A percentile compares a stretch with the other conserved stretches of the same genome.
Conservation (phyloP, 2,113 vertebrate genomes). For the Nycticryphes semicollaris region DNA sequence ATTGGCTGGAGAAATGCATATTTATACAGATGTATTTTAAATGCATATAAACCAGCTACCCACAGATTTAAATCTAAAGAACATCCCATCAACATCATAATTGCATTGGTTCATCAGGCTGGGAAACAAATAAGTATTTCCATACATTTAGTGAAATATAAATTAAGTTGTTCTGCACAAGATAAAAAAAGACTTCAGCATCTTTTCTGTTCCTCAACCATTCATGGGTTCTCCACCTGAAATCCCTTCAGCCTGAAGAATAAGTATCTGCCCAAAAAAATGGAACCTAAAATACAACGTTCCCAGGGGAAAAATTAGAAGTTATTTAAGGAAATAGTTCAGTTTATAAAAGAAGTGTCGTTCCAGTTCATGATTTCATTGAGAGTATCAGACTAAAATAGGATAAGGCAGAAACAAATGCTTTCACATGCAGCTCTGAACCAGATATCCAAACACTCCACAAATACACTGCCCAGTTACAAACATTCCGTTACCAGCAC, state of each 20-base stretch:
- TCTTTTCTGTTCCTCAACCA: not conserved
- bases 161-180: not conserved
- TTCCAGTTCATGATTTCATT: not conserved
- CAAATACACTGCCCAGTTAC: not conserved
- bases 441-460: not conserved
- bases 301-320: not conserved
- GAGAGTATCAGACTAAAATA: not conserved
- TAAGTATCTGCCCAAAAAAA: no score
- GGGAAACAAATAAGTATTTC: not conserved
- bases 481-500: constrained; percentile 4
- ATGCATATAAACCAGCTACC: not conserved
- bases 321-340: not conserved
- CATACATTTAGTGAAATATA: no score
- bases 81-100: not conserved
- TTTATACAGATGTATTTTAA: not conserved
- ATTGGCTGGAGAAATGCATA: not conserved
- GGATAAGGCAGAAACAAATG: not conserved
- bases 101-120: not conserved
- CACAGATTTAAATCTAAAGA: not conserved
- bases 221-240: not conserved
- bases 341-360: not conserved
- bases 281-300: not conserved
- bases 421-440: not conserved
- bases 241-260: not conserved
- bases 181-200: not conserved